Evolutionary conservation across 2,888 invertebrate genomes (phyloP).

Genomic region (Epirrita christyi): DNA sequence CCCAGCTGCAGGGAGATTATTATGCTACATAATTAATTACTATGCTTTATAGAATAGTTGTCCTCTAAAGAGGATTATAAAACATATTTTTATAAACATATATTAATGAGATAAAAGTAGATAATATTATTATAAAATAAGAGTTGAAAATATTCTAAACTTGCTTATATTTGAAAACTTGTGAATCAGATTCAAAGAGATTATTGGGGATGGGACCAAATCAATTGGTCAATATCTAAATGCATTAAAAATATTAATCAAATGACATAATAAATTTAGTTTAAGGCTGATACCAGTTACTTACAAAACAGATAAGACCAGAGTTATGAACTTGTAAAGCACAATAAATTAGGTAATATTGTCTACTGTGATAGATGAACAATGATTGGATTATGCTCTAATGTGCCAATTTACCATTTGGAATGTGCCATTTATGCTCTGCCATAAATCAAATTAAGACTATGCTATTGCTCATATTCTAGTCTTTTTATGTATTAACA

Average conservation of each 20-base stretch:
- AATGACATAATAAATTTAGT: slow-evolving; percentile 11
- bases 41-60: slow-evolving; percentile 34
- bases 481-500: slow-evolving; percentile 68
- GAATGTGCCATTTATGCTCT: slow-evolving; percentile 70
- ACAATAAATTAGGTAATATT: slow-evolving; percentile 63
- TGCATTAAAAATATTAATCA: too few species aligned
- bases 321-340: slow-evolving; percentile 48
- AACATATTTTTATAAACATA: slow-evolving; percentile 44
- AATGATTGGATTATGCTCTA: slow-evolving; percentile 50
- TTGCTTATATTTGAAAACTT: neutral
- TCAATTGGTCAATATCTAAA: slow-evolving; percentile 34
- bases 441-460: slow-evolving; percentile 69
- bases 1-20: slow-evolving; percentile 76
- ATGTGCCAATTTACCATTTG: slow-evolving; percentile 63
- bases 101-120: slow-evolving; percentile 21
- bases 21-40: slow-evolving; percentile 66
- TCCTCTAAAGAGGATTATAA: slow-evolving; percentile 49
- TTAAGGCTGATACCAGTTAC: slow-evolving; percentile 34
- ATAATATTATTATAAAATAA: slow-evolving; percentile 10
- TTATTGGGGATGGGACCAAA: slow-evolving; percentile 54
- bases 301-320: slow-evolving; percentile 3
- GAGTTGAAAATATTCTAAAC: neutral
- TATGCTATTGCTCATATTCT: slow-evolving; percentile 80
- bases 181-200: slow-evolving; percentile 59
- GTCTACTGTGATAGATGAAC: slow-evolving; percentile 69